Percentiles rank a stretch among this genome's conserved stretches.
These are phyloP conservation scores for Tapirus indicus DNA, from an alignment of 2,797 vertebrate species.

Conservation along the genomic window DNA sequence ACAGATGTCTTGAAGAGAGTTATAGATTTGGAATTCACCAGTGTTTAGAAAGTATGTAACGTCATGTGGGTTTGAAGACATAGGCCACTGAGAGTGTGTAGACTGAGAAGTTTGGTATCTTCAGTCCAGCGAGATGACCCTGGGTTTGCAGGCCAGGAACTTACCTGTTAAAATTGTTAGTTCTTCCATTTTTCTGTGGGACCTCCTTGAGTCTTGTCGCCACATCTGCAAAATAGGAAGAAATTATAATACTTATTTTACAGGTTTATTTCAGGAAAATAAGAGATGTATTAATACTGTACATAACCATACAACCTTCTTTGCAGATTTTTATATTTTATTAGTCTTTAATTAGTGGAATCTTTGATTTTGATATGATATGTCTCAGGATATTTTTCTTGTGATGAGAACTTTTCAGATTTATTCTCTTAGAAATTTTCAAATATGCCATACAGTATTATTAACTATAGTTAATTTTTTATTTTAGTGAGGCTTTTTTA, in stretches of 20 bases:
- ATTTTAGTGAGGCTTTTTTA: background rate
- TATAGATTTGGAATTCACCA: too few relatives aligned
- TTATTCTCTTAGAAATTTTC: background rate
- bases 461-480: background rate
- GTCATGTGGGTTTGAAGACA: too few relatives aligned
- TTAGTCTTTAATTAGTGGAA: background rate
- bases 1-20: too few relatives aligned
- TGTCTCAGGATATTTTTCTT: background rate
- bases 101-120: background rate
- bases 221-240: background rate
- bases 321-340: background rate
- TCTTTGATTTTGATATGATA: background rate
- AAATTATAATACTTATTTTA: background rate
- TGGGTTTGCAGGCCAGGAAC: background rate
- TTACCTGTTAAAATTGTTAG: background rate
- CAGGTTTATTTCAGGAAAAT: background rate
- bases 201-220: background rate
- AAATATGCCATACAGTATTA: background rate
- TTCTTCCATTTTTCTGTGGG: background rate
- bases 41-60: too few relatives aligned
- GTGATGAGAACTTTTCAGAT: background rate
- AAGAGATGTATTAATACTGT: background rate
- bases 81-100: too few relatives aligned
- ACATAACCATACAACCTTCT: fast-evolving
- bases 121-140: background rate